Evolutionary conservation across 2,888 invertebrate genomes (phyloP).

Genomic region (Globia sparganii): DNA sequence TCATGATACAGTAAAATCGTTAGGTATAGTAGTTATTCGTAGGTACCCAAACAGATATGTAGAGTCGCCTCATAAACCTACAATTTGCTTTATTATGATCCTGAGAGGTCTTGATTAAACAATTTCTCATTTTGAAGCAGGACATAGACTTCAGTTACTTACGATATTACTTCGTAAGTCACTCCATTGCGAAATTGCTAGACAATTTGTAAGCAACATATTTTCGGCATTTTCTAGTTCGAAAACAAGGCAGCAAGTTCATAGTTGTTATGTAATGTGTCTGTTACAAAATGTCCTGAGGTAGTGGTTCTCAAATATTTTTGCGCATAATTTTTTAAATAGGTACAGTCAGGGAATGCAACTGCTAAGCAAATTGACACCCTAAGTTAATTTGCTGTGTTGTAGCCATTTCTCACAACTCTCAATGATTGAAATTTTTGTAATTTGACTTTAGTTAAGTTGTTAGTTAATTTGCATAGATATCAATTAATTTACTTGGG

Average conservation of each 20-base stretch:
- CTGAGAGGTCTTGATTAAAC: conserved; percentile 51
- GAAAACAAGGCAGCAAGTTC: neutral
- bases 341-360: neutral
- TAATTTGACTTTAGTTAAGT: neutral
- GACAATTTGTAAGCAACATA: conserved; percentile 7
- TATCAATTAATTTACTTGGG: neutral
- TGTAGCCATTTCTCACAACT: neutral
- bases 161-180: conserved; percentile 50
- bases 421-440: neutral
- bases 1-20: neutral
- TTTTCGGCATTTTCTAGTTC: neutral
- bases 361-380: neutral
- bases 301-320: neutral
- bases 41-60: conserved; percentile 3
- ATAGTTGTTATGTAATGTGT: neutral
- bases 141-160: conserved; percentile 22
- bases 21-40: neutral
- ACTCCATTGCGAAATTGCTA: conserved; percentile 20
- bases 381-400: neutral
- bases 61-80: conserved; percentile 33
- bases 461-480: neutral
- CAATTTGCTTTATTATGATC: conserved; percentile 36
- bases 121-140: conserved; percentile 40
- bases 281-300: neutral
- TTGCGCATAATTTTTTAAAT: too few species aligned